A percentile compares a stretch with the other conserved stretches of the same genome.
phyloP scores from a whole-genome alignment of 2,888 invertebrate genomes.

The Pimpla rufipes region DNA sequence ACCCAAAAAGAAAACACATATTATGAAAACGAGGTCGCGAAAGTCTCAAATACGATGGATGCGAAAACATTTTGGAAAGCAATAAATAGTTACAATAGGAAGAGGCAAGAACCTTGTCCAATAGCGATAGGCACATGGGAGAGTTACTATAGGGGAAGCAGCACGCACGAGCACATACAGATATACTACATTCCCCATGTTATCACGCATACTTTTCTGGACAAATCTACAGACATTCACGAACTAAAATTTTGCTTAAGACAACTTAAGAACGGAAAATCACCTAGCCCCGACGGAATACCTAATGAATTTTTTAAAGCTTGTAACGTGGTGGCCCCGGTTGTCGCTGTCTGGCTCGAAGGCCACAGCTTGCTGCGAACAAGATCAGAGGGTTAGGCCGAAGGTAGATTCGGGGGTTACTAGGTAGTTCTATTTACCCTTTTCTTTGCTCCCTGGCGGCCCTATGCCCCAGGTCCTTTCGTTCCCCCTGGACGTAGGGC shows the following conservation, averaged over 20 bases:
- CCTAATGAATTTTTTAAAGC: slow-evolving; percentile 39
- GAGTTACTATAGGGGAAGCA: background rate
- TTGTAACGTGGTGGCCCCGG: too few species aligned
- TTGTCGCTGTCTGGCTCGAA: too few species aligned
- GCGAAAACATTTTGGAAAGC: slow-evolving; percentile 22
- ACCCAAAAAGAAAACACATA: slow-evolving; percentile 16
- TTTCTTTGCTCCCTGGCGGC: too few species aligned
- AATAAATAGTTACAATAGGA: slow-evolving; percentile 25
- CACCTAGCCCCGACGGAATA: slow-evolving; percentile 37
- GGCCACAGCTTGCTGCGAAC: too few species aligned
- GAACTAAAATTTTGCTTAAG: slow-evolving; percentile 22
- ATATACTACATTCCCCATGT: background rate
- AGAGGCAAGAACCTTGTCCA: slow-evolving; percentile 1
- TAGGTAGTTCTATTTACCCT: too few species aligned
- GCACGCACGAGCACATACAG: background rate
- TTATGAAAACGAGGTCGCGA: background rate
- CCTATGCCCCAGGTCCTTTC: too few species aligned
- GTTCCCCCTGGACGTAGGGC: too few species aligned
- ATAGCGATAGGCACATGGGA: slow-evolving; percentile 20
- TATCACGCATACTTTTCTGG: slow-evolving; percentile 4
- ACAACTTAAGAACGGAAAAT: slow-evolving; percentile 34
- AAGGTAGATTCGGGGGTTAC: too few species aligned
- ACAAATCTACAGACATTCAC: slow-evolving; percentile 3
- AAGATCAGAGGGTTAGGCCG: too few species aligned
- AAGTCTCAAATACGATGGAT: slow-evolving; percentile 16